Evolutionary conservation across 1,140 invertebrate species (phyloP).

Genomic region (Cydia fagiglandana): DNA sequence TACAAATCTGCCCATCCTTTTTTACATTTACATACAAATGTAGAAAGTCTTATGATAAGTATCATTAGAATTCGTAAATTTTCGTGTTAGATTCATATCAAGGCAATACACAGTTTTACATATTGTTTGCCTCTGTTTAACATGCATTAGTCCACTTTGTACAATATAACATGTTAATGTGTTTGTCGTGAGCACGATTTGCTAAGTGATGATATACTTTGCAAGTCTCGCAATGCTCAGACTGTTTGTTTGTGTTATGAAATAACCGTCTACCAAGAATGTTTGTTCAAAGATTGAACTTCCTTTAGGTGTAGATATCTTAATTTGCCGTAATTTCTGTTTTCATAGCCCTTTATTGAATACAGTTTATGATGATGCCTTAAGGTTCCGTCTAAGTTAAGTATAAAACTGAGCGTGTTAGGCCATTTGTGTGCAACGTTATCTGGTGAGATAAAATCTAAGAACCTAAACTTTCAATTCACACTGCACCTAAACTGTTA

Average conservation of each 20-base stretch:
- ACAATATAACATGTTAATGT: conserved; percentile 4
- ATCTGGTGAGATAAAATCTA: too few relatives aligned
- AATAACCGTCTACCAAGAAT: background rate
- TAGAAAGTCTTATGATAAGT: background rate
- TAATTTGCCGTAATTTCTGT: too few relatives aligned
- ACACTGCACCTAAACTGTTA: too few relatives aligned
- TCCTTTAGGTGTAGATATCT: too few relatives aligned
- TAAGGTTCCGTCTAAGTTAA: too few relatives aligned
- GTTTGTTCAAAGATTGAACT: background rate
- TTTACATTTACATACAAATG: too few relatives aligned
- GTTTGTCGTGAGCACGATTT: background rate
- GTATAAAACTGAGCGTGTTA: too few relatives aligned
- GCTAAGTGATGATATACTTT: conserved; percentile 13
- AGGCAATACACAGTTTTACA: background rate
- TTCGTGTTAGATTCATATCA: background rate
- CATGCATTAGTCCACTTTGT: background rate
- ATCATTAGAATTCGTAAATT: background rate
- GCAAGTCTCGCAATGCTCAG: background rate
- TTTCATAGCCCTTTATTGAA: too few relatives aligned
- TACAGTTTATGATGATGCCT: too few relatives aligned
- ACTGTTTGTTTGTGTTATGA: background rate
- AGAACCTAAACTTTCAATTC: too few relatives aligned
- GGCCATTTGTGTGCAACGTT: too few relatives aligned
- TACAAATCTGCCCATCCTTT: too few relatives aligned
- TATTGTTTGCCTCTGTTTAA: background rate